Base-by-base conservation (phyloP, 2,113 vertebrate genomes). In the Merops nubicus region DNA sequence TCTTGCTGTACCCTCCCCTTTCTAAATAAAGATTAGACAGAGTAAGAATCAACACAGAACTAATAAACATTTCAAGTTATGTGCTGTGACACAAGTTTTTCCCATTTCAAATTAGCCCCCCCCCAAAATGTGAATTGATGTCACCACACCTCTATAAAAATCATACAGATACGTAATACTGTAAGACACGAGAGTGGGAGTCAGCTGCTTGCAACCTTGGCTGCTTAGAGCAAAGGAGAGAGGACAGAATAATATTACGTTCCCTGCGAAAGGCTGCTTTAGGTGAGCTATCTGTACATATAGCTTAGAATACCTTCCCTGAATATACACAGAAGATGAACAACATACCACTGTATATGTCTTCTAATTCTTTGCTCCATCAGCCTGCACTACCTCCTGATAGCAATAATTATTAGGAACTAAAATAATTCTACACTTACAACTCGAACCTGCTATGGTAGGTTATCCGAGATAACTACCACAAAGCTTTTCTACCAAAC, bases 191-290 rank as follows among this genome's bases (percentile, higher is more conserved):
- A 54, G 42, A 69, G 54, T 6, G 17, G 20, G 54, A 72, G 29
- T 19, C 15, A 67, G 38, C 70, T 64, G 26, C 56, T 36, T 36
- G 21, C 15, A 53, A 42, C 10, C 57, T 51, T 12, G 15, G 14
- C 29, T 26, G 18, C 31, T 59, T 21, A 69, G 48, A 43, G 60
- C 67, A 64, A 36, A 56, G 26, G 12, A 53, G 5, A 53, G 22
- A 53, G 28, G 15, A 69, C 0, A 0, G 70, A 60, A 54, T 4
- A 6, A 31, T 18, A 34, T 0, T 0, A 3, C 22, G 16, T 2
- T 60, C 23, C 40, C 48, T 19, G n/a, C 2, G 1, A 29, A 60
- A 76, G 5, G 29, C 26, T 85, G 43, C 16, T 54, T 31, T 11
- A 13, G 57, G 48, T 26, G n/a, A 76, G 18, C 42, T 11, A 17